Evolutionary conservation across 1,140 invertebrate species (phyloP), one percentile per base, ranked within the genome.

Genomic region (Ceratosolen solmsi): DNA sequence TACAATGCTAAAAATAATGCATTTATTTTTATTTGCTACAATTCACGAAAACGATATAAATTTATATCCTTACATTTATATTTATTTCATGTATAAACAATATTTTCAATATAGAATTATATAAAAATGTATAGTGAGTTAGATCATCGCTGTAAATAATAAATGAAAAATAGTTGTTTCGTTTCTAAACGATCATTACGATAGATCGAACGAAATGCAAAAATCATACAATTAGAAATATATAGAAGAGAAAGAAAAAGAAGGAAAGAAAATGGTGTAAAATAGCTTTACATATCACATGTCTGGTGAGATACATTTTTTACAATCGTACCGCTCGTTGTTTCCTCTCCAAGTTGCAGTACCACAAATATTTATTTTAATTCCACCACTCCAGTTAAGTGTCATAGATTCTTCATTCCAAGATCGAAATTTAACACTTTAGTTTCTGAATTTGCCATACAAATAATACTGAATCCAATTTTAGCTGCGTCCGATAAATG

Each of bases 261-360:
- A n/a, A n/a, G n/a, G n/a, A 84, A 87, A 88, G 88, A 89, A 90
- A 89, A 89, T 88, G 71, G 86, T 88, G 87, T 90, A 91, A 90
- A 90, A 86, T 86, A 91, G 87, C 89, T 91, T 92, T 91, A 92
- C 89, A 91, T 91, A 92, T 92, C 90, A 91, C 90, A 91, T 91
- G 87, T 90, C 88, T 86, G 86, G 87, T 86, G 85, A 86, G 86
- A 83, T 89, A 88, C 85, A 25, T 41, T 74, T 30, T 73, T 54
- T 56, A 82, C 74, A 74, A 72, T 41, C 80, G 51, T 17, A 77
- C 49, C 68, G 72, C 63, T 33, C 49, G 13, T 78, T 68, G 72
- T 68, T 68, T 84, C 79, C 20, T 80, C 20, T 68, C 20, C 13
- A n/a, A 65, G 65, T 79, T 83, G 76, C 76, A 36, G 82, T 79